Conservation (phyloP, 2,888 invertebrate genomes). For the Octonoba sinensis region DNA sequence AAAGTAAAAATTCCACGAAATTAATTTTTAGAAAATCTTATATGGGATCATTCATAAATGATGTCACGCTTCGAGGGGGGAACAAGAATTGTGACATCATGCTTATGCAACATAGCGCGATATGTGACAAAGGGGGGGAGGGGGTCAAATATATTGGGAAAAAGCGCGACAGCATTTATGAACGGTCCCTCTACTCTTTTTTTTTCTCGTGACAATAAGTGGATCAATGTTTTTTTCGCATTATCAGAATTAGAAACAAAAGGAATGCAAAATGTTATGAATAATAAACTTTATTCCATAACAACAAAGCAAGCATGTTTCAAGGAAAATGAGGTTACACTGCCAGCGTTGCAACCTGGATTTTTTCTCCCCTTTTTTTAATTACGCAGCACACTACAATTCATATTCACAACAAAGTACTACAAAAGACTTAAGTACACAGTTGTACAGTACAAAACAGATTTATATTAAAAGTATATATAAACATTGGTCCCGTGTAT, state of each 20-base stretch:
- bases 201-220: not conserved
- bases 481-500: constrained; percentile 55
- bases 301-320: constrained; percentile 61
- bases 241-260: too few relatives aligned
- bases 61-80: too few relatives aligned
- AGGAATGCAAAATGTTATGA: constrained; percentile 20
- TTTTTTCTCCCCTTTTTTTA: constrained; percentile 1
- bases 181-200: too few relatives aligned
- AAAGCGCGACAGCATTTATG: too few relatives aligned
- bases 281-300: constrained; percentile 64
- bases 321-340: constrained; percentile 56
- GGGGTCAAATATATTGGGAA: too few relatives aligned
- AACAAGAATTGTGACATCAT: too few relatives aligned
- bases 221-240: not conserved
- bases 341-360: constrained; percentile 62
- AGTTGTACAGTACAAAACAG: constrained; percentile 27
- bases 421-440: constrained; percentile 42
- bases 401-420: constrained; percentile 34
- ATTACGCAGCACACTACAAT: constrained; percentile 19
- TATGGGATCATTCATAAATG: too few relatives aligned
- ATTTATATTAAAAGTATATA: too few relatives aligned
- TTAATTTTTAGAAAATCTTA: too few relatives aligned
- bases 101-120: too few relatives aligned
- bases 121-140: too few relatives aligned
- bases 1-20: too few relatives aligned